Conservation (phyloP, 37 sponge, comb jelly and placozoan genomes). For the Axinella damicornis region DNA sequence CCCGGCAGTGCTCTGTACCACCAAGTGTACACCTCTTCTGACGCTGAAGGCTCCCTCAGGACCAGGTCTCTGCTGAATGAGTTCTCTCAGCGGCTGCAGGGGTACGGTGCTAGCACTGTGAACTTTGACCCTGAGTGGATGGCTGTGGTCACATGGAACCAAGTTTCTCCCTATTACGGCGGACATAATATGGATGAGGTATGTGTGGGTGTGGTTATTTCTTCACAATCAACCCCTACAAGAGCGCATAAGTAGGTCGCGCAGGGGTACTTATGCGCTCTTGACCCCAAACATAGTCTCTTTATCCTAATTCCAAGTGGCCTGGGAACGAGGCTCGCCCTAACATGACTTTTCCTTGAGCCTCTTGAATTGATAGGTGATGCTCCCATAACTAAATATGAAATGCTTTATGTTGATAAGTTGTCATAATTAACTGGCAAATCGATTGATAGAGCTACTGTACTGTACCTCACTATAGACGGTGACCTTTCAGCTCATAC, state of each 20-base stretch:
- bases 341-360: no score
- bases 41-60: background rate
- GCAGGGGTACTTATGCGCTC: no score
- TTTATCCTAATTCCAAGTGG: no score
- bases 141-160: slow-evolving; percentile 43
- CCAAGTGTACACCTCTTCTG: slow-evolving; percentile 6
- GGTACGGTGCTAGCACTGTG: background rate
- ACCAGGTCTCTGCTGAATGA: slow-evolving; percentile 1
- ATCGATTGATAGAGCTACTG: no score
- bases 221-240: no score
- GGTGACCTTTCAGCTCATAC: slow-evolving; percentile 48
- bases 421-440: no score
- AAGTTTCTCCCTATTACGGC: slow-evolving; percentile 33
- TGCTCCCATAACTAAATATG: no score
- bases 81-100: background rate
- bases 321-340: no score
- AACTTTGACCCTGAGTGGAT: slow-evolving; percentile 41
- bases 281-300: no score
- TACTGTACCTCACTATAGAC: slow-evolving; percentile 10
- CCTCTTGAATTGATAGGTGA: no score
- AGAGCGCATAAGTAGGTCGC: no score
- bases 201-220: background rate
- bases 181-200: slow-evolving; percentile 20
- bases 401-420: no score
- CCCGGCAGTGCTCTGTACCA: slow-evolving; percentile 5